Evolutionary conservation across 2,797 vertebrate genomes (phyloP).

Genomic region (Cirrhinus molitorella): DNA sequence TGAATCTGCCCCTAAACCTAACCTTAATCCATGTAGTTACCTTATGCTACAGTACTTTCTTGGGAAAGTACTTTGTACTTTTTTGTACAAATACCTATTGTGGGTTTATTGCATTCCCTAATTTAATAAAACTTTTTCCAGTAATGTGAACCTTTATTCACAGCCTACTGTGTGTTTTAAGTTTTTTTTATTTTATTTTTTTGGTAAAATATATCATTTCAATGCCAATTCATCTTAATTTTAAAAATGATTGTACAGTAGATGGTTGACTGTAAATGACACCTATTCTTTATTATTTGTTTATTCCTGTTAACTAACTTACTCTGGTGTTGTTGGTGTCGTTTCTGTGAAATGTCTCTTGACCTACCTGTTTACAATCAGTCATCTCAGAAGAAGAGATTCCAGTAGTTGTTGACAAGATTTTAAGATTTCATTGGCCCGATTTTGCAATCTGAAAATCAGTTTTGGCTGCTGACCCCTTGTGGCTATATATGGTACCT

Average conservation of each 20-base stretch:
- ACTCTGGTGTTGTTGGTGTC: neutral
- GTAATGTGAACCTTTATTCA: neutral
- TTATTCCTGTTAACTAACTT: neutral
- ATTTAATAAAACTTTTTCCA: neutral
- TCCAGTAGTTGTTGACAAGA: neutral
- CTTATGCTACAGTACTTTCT: no score
- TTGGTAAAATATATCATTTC: neutral
- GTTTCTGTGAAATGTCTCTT: neutral
- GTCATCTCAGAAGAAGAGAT: neutral
- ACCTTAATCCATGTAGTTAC: no score
- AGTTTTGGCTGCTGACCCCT: slow-evolving; percentile 12
- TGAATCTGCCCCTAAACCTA: no score
- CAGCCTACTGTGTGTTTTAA: no score
- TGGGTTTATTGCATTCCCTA: neutral
- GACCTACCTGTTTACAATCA: neutral
- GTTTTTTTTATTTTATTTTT: neutral
- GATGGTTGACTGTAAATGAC: neutral
- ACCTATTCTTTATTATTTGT: neutral
- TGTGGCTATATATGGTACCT: neutral
- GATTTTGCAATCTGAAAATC: neutral
- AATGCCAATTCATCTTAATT: neutral
- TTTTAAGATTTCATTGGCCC: neutral
- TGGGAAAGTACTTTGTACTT: no score
- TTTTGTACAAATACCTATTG: neutral
- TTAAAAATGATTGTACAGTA: neutral